These are phyloP conservation scores for Aphodius sticticus DNA, from an alignment of 2,888 invertebrate genomes.

Conservation along the genomic window DNA sequence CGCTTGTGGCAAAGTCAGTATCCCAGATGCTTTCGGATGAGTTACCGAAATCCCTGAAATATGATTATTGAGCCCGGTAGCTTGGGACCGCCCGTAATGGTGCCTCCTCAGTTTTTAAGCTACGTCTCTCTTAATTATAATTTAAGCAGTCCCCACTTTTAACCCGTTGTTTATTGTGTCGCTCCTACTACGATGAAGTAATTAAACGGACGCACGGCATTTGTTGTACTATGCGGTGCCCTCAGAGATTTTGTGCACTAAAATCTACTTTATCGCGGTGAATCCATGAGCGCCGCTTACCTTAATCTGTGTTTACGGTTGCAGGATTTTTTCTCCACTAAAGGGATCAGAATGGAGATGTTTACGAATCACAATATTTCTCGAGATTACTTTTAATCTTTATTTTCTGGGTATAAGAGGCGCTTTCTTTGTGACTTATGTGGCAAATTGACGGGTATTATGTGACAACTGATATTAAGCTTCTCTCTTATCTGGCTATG, in stretches of 20 bases:
- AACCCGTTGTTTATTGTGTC: conserved; percentile 4
- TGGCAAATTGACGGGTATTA: conserved; percentile 4
- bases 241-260: neutral
- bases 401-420: neutral
- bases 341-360: neutral
- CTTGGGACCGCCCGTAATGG: neutral
- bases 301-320: neutral
- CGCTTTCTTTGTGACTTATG: conserved; percentile 4
- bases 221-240: neutral
- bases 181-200: neutral
- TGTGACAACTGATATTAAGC: neutral
- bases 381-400: neutral
- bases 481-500: neutral
- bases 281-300: neutral
- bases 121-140: conserved; percentile 24
- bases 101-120: conserved; percentile 4
- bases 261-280: neutral
- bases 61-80: neutral
- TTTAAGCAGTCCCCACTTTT: conserved; percentile 6
- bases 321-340: neutral
- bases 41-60: neutral
- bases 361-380: neutral
- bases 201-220: neutral
- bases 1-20: neutral
- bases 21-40: neutral